Base-by-base conservation (phyloP, 2,797 vertebrate genomes). In the Apodemus agrarius region DNA sequence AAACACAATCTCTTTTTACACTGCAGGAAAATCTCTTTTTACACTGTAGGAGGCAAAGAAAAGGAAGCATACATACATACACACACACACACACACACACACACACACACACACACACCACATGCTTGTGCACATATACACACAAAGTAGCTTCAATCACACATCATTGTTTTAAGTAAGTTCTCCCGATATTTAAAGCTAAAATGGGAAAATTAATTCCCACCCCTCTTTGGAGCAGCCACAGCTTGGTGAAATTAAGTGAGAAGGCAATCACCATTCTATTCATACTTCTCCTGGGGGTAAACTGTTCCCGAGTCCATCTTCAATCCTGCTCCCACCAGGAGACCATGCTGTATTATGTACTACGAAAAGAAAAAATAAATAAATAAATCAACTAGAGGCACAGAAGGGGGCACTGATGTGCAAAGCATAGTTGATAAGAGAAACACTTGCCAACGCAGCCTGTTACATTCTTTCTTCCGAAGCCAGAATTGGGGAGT, bases 101-200 rank as follows among this genome's bases (percentile, higher is more conserved):
- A 6, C 14, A 34, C 65, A 17, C 65, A 34, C 65, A 16, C 31
- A 34, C 31, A 67, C 22, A 22, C n/a, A 72, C 93, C n/a, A n/a
- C n/a, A 76, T 34, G 19, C 59, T 26, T 26, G 24, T 16, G 10
- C 61, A 63, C 69, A 74, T 34, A 72, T 16, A 72, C 7, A 40
- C 91, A 84, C 69, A 79, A 24, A 46, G 40, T 3, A 31, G 8
- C 43, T 67, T 14, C 31, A 24, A 52, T 22, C 31, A 82, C 49
- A 72, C 89, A 91, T 80, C 14, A 91, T 97, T 98, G 49, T 95
- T 98, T 98, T 97, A 98, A 97, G 92, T 96, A 97, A 75, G 19
- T 96, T 97, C 37, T 65, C 98, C 95, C 97, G 90, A 94, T 43
- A 19, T 93, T 98, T 94, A 87, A 95, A 98, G 97, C 31, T 11